These are phyloP conservation scores for Pentalonia nigronervosa DNA, from an alignment of 1,140 invertebrate species.

Conservation along the genomic window DNA sequence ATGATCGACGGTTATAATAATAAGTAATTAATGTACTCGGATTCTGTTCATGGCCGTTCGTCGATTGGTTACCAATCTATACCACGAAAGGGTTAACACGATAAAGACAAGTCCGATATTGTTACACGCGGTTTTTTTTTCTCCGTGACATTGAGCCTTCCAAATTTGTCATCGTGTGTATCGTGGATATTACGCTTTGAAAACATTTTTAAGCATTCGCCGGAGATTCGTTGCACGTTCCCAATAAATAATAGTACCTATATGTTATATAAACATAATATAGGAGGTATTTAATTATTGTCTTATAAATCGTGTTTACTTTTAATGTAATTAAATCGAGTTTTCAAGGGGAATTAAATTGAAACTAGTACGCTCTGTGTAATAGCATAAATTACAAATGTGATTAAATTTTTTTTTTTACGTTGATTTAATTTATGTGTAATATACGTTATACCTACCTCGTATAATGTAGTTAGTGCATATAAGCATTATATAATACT, in stretches of 20 bases:
- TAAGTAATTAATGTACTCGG: not conserved
- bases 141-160: not conserved
- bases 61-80: not conserved
- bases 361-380: not conserved
- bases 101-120: not conserved
- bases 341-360: slow-evolving; percentile 16
- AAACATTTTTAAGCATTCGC: not conserved
- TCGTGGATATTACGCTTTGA: not conserved
- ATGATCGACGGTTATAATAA: not conserved
- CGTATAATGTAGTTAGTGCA: not conserved
- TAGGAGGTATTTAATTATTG: slow-evolving; percentile 5
- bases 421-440: not conserved
- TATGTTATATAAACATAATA: not conserved
- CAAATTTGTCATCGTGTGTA: not conserved
- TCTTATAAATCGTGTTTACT: slow-evolving; percentile 16
- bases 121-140: not conserved
- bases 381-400: not conserved
- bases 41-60: not conserved
- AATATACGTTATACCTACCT: not conserved
- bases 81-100: not conserved
- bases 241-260: not conserved
- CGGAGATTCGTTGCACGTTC: not conserved
- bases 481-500: not conserved
- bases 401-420: not conserved
- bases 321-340: not conserved